Conservation (phyloP, 2,797 vertebrate genomes). For the Epinephelus coioides region DNA sequence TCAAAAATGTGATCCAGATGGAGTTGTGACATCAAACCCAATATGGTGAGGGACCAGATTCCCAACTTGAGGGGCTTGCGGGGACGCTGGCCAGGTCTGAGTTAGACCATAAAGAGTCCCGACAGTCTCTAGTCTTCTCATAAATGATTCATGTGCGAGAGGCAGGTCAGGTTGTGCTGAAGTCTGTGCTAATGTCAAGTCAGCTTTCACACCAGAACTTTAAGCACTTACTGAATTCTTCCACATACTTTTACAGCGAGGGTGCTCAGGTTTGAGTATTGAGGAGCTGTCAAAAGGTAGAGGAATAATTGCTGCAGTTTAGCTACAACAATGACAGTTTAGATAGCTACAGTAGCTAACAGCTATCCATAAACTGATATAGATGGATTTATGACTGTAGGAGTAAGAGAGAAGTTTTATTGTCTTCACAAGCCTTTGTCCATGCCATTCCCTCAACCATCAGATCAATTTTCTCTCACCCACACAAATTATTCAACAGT, state of each 20-base stretch:
- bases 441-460: background rate
- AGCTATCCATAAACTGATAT: background rate
- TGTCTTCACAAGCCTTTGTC: background rate
- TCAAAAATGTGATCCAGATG: conserved; percentile 71
- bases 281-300: background rate
- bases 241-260: background rate
- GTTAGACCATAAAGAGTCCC: conserved; percentile 68
- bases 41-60: conserved; percentile 69
- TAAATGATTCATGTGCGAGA: conserved; percentile 67
- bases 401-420: background rate
- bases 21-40: conserved; percentile 76
- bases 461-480: background rate
- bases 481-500: background rate
- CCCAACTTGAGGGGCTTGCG: conserved; percentile 63
- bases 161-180: conserved; percentile 46
- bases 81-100: conserved; percentile 62
- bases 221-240: background rate
- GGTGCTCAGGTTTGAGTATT: background rate
- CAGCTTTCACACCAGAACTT: conserved; percentile 39
- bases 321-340: background rate
- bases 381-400: background rate
- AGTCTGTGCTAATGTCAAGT: conserved; percentile 29
- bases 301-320: background rate
- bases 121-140: conserved; percentile 25
- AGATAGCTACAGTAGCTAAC: background rate